These are phyloP conservation scores for Aelia acuminata DNA, from an alignment of 2,888 invertebrate species.

Conservation along the genomic window DNA sequence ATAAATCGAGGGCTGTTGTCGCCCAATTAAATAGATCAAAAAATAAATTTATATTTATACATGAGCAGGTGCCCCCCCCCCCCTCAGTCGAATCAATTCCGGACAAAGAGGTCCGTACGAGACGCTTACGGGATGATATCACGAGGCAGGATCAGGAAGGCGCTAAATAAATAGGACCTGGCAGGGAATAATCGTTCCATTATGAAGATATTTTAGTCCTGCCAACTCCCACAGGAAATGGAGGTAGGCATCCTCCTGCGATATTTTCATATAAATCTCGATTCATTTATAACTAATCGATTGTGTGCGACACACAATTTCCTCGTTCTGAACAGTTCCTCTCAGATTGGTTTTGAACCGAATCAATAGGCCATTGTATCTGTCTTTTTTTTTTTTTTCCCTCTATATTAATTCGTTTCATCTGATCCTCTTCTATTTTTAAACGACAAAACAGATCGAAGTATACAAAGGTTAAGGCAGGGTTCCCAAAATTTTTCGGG, in stretches of 20 bases:
- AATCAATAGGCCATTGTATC: neutral
- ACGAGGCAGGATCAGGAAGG: neutral
- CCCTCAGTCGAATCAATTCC: no score
- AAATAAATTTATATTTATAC: constrained; percentile 15
- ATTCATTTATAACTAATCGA: constrained; percentile 24
- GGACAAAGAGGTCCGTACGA: neutral
- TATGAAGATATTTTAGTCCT: constrained; percentile 35
- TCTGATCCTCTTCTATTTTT: neutral
- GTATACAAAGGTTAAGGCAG: neutral
- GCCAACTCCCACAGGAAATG: constrained; percentile 44
- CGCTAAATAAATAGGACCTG: neutral
- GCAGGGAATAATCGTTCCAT: constrained; percentile 25
- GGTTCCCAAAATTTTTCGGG: no score
- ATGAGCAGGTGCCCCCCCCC: neutral
- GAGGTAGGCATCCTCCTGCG: no score
- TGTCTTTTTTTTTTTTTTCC: neutral
- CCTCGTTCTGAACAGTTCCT: neutral
- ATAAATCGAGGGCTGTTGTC: neutral
- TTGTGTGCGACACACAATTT: constrained; percentile 11
- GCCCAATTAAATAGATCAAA: neutral
- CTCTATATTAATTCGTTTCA: neutral
- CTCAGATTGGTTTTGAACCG: neutral
- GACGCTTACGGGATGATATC: neutral
- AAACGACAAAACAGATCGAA: neutral
- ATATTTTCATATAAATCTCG: neutral